A percentile compares a stretch with the other conserved stretches of the same genome.
Conservation (phyloP, 92 coral and sea anemone species). For the Paramuricea clavata region DNA sequence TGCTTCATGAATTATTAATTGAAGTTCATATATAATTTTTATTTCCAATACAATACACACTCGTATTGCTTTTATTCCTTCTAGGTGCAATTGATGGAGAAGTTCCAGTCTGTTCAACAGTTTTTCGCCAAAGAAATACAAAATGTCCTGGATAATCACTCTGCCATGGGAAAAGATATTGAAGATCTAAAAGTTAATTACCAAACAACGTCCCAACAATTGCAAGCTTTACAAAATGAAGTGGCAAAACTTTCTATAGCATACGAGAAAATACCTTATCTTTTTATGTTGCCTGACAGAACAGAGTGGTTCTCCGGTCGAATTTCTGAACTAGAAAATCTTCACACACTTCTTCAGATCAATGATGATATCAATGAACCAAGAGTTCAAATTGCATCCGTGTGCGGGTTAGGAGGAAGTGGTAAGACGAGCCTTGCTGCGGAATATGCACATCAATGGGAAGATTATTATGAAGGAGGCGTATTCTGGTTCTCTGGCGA, state of each 20-base stretch:
- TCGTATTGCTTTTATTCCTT: no score
- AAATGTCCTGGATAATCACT: background rate
- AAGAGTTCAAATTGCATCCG: background rate
- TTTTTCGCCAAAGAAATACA: background rate
- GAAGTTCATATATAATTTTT: no score
- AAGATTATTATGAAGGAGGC: conserved; percentile 75
- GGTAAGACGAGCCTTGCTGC: conserved; percentile 89
- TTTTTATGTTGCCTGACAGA: conserved; percentile 62
- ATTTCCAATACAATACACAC: no score
- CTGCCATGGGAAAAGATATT: background rate
- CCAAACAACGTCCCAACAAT: background rate
- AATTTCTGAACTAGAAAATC: conserved; percentile 20
- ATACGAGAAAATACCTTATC: background rate
- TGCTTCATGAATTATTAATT: no score
- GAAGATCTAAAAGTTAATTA: background rate
- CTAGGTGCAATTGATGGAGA: background rate
- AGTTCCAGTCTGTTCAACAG: background rate
- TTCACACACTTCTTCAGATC: background rate
- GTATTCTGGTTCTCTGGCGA: conserved; percentile 94
- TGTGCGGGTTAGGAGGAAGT: conserved; percentile 85
- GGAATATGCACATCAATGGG: conserved; percentile 73
- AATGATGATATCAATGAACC: background rate
- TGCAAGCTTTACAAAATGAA: background rate
- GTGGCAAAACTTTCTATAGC: background rate
- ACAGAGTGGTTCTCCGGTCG: conserved; percentile 66